Evolutionary conservation across 2,888 invertebrate genomes (phyloP).

Genomic region (Anoplius nigerrimus): DNA sequence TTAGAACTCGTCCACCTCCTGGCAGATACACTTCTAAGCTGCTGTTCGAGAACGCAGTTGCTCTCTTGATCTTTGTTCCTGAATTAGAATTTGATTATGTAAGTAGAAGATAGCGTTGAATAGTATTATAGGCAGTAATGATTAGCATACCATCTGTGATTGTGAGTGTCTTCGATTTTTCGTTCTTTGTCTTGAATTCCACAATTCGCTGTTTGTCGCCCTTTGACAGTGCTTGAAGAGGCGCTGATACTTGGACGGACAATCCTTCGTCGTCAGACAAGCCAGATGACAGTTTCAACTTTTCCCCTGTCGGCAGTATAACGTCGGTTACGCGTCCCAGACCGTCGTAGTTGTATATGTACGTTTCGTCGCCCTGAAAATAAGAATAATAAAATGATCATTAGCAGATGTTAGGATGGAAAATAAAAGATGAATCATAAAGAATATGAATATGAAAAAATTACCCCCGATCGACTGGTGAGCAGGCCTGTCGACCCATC

Average conservation of each 20-base stretch:
- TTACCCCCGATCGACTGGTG: constrained; percentile 87
- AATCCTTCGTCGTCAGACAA: constrained; percentile 86
- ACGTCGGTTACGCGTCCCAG: constrained; percentile 91
- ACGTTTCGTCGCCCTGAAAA: constrained; percentile 86
- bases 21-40: constrained; percentile 86
- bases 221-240: constrained; percentile 78
- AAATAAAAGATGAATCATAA: background rate
- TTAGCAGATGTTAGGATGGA: background rate
- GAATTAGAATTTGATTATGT: constrained; percentile 5
- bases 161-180: constrained; percentile 81
- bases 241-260: constrained; percentile 83
- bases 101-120: background rate
- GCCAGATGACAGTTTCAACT: constrained; percentile 86
- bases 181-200: constrained; percentile 81
- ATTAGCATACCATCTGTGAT: constrained; percentile 79
- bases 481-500: constrained; percentile 92
- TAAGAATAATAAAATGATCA: background rate
- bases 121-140: background rate
- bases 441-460: background rate
- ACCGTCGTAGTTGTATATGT: constrained; percentile 93
- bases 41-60: constrained; percentile 86
- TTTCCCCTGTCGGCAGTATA: constrained; percentile 94
- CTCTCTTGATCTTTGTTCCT: constrained; percentile 81
- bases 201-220: constrained; percentile 76
- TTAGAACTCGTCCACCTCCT: constrained; percentile 84